A percentile compares a stretch with the other conserved stretches of the same genome.
Conservation (phyloP, 1,140 invertebrate genomes). For the Drosophila takahashii region DNA sequence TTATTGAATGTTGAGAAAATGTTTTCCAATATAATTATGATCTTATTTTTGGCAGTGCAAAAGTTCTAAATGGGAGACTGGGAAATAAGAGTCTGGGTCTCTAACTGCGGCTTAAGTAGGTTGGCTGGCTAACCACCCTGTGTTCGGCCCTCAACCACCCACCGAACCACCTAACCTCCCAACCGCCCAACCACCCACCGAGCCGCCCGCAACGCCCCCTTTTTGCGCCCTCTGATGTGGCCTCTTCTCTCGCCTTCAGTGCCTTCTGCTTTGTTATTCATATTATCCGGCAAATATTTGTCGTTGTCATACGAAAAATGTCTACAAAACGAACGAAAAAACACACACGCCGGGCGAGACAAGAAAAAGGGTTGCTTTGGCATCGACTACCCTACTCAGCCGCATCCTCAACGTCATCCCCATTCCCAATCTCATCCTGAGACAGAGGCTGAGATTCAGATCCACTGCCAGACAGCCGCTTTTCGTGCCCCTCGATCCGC, state of each 20-base stretch:
- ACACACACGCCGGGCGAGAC: constrained; percentile 23
- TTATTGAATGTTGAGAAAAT: too few species aligned
- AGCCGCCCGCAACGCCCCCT: constrained; percentile 8
- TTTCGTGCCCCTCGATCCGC: constrained; percentile 31
- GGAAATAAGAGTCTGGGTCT: constrained; percentile 29
- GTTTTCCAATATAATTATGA: not conserved
- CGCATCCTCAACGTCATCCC: not conserved
- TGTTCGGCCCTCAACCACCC: constrained; percentile 41
- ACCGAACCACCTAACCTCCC: constrained; percentile 11
- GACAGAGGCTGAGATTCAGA: constrained; percentile 11
- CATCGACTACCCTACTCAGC: constrained; percentile 42
- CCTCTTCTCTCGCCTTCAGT: constrained; percentile 40
- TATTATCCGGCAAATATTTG: constrained; percentile 83
- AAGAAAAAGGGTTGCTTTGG: constrained; percentile 68
- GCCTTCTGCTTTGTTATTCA: constrained; percentile 75
- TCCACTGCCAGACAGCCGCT: constrained; percentile 10
- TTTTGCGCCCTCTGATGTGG: constrained; percentile 26
- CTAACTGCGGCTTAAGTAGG: constrained; percentile 56
- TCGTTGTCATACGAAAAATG: constrained; percentile 81
- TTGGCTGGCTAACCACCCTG: constrained; percentile 48
- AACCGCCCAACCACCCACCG: not conserved
- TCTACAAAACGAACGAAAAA: constrained; percentile 56
- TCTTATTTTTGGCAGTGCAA: constrained; percentile 3
- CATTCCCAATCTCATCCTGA: not conserved
- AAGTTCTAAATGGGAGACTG: constrained; percentile 4